These are phyloP conservation scores for Lepidostoma basale DNA, from an alignment of 1,140 invertebrate genomes.

Conservation along the genomic window DNA sequence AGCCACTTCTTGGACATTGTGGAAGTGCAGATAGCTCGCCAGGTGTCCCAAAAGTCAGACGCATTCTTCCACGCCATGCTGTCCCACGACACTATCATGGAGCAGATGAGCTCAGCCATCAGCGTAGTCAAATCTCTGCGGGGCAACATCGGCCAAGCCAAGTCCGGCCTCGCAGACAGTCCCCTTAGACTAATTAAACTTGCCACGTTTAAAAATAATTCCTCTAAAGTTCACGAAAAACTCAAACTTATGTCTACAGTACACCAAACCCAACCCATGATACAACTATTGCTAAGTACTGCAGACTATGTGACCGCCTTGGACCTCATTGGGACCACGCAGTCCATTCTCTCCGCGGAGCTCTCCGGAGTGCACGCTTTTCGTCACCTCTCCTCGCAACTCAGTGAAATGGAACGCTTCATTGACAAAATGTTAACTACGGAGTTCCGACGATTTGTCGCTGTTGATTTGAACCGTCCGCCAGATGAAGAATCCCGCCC, in stretches of 20 bases:
- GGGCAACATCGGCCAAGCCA: constrained; percentile 72
- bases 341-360: constrained; percentile 90
- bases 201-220: constrained; percentile 68
- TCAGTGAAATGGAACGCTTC: constrained; percentile 94
- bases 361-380: constrained; percentile 92
- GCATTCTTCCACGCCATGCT: constrained; percentile 98
- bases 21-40: constrained; percentile 93
- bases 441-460: constrained; percentile 92
- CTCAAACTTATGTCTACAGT: constrained; percentile 93
- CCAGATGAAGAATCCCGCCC: constrained; percentile 69
- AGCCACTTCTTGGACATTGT: constrained; percentile 95
- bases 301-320: constrained; percentile 97
- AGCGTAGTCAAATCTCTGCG: constrained; percentile 78
- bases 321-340: constrained; percentile 95
- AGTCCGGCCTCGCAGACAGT: constrained; percentile 78
- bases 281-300: constrained; percentile 92
- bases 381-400: constrained; percentile 91
- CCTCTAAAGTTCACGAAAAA: constrained; percentile 71
- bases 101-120: constrained; percentile 84
- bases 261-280: constrained; percentile 96
- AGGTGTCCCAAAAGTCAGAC: constrained; percentile 94
- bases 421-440: constrained; percentile 97
- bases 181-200: constrained; percentile 79
- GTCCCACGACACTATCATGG: constrained; percentile 91
- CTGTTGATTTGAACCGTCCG: constrained; percentile 90